phyloP scores from a whole-genome alignment of 1,140 invertebrate genomes.

The Drosophila pandora region DNA sequence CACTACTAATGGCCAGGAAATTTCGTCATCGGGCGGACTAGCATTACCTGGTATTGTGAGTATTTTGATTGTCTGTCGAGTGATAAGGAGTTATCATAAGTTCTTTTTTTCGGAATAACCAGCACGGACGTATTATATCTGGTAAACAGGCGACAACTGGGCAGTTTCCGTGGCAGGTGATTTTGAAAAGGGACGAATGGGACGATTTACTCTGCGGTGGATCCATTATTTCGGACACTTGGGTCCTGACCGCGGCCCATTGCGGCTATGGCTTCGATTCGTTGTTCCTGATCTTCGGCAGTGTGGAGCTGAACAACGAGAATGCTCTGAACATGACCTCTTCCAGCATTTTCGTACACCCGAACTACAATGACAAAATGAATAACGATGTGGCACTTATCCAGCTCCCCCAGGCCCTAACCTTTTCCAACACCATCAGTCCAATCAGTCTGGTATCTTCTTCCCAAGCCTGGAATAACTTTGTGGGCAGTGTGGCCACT shows the following conservation, averaged over 20 bases:
- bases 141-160: constrained; percentile 44
- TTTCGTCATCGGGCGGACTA: not conserved
- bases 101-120: constrained; percentile 1
- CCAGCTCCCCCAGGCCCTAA: constrained; percentile 83
- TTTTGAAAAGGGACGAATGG: constrained; percentile 64
- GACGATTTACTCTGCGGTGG: constrained; percentile 85
- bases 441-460: constrained; percentile 62
- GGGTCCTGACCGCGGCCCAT: constrained; percentile 86
- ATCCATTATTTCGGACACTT: constrained; percentile 85
- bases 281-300: constrained; percentile 83
- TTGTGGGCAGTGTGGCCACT: constrained; percentile 54
- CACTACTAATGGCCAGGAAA: not conserved
- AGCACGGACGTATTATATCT: constrained; percentile 69
- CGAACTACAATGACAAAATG: constrained; percentile 83
- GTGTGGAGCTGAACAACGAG: constrained; percentile 79
- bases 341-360: constrained; percentile 82
- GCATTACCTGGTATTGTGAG: constrained; percentile 25
- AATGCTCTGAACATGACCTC: constrained; percentile 72
- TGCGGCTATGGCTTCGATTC: constrained; percentile 82
- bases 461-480: constrained; percentile 37
- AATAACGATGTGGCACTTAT: constrained; percentile 86
- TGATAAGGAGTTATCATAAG: not conserved
- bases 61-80: not conserved
- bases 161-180: constrained; percentile 81
- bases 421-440: constrained; percentile 67